These are phyloP conservation scores for Eueides isabella DNA, from an alignment of 1,140 invertebrate species.

Conservation along the genomic window DNA sequence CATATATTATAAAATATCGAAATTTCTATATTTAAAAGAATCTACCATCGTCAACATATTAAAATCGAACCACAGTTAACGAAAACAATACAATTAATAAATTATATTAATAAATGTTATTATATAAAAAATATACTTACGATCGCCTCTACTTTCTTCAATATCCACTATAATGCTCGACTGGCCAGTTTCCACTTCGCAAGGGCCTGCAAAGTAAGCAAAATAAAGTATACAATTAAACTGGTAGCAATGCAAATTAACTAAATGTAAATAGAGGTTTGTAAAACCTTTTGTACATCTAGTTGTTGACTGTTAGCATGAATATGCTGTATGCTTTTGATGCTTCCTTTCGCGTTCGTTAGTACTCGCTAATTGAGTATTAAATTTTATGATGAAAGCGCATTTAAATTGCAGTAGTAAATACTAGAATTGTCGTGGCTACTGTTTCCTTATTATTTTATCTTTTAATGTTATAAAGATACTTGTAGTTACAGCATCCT, in stretches of 20 bases:
- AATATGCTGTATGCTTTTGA: background rate
- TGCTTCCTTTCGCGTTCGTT: constrained; percentile 30
- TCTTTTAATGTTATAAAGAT: background rate
- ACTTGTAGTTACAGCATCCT: background rate
- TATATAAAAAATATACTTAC: constrained; percentile 84
- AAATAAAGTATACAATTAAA: background rate
- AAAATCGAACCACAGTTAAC: too few relatives aligned
- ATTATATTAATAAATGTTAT: too few relatives aligned
- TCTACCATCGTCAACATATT: too few relatives aligned
- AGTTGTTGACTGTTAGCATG: background rate
- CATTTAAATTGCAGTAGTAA: constrained; percentile 5
- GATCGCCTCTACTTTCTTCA: constrained; percentile 91
- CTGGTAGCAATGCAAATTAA: background rate
- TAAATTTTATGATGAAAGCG: background rate
- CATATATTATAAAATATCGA: too few relatives aligned
- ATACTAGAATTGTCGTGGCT: background rate
- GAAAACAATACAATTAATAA: too few relatives aligned
- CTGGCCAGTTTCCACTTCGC: constrained; percentile 91
- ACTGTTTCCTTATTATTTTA: constrained; percentile 4
- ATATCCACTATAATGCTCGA: constrained; percentile 95
- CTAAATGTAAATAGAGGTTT: background rate
- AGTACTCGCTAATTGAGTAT: constrained; percentile 36
- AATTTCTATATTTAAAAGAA: too few relatives aligned
- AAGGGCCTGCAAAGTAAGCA: constrained; percentile 85
- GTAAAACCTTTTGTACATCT: background rate